These are phyloP conservation scores for Neogale vison DNA, from an alignment of 2,113 vertebrate species.

Conservation along the genomic window DNA sequence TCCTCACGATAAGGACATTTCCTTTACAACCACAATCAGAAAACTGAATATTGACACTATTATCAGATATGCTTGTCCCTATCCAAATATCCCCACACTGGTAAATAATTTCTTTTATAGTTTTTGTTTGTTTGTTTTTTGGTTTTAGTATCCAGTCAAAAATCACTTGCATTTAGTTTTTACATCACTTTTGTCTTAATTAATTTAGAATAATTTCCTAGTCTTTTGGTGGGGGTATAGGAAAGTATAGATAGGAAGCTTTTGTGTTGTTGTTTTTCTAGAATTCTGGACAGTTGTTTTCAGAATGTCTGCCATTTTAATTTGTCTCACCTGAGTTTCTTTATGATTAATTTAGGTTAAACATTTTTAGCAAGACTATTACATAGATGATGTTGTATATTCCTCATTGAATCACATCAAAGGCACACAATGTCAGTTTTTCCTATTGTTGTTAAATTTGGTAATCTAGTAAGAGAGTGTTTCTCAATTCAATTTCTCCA, in stretches of 20 bases:
- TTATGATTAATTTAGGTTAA: constrained; percentile 32
- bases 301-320: background rate
- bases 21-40: background rate
- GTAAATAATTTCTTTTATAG: background rate
- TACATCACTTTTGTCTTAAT: background rate
- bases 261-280: background rate
- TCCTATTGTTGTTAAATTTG: background rate
- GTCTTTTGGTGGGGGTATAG: background rate
- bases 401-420: background rate
- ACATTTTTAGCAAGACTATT: background rate
- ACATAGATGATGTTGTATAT: background rate
- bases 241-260: background rate
- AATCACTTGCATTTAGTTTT: background rate
- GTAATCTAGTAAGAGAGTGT: background rate
- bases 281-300: background rate
- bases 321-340: constrained; percentile 10
- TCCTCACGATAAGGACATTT: background rate
- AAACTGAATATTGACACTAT: background rate
- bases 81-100: background rate
- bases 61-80: background rate
- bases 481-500: background rate
- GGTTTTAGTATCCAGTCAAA: background rate
- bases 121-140: background rate
- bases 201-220: background rate
- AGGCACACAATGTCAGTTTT: background rate